Conservation (phyloP, 2,113 vertebrate species). For the Toxotes jaculatrix region DNA sequence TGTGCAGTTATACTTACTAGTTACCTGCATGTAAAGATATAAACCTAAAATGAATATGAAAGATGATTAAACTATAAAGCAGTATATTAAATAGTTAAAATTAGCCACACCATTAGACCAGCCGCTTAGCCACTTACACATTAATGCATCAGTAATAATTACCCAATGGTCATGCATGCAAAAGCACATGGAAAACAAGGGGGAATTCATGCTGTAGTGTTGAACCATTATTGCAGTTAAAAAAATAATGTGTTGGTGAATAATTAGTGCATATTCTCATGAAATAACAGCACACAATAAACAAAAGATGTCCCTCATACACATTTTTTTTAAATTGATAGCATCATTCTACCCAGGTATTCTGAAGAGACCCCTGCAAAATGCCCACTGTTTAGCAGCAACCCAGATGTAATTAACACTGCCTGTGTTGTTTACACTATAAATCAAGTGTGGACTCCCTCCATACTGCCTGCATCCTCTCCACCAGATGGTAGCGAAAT, state of each 20-base stretch:
- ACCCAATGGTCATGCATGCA: background rate
- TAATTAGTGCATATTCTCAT: background rate
- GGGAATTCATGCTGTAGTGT: background rate
- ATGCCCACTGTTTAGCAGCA: constrained; percentile 44
- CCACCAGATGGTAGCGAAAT: constrained; percentile 61
- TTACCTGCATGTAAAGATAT: background rate
- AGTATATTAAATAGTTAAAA: background rate
- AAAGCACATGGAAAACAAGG: background rate
- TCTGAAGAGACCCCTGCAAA: constrained; percentile 35
- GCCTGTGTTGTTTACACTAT: constrained; percentile 64
- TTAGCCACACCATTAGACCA: background rate
- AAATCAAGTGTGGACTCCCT: constrained; percentile 61
- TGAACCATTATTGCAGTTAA: background rate
- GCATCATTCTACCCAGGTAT: constrained; percentile 1
- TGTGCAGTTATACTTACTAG: background rate
- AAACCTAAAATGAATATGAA: background rate
- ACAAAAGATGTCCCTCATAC: background rate
- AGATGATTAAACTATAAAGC: background rate
- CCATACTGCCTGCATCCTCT: constrained; percentile 39
- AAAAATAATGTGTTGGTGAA: background rate
- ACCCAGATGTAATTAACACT: constrained; percentile 72
- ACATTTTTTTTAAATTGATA: background rate
- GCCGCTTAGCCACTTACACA: background rate
- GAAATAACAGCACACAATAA: background rate
- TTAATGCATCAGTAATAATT: background rate